Conservation (phyloP, 2,888 invertebrate species). For the Chamaedrilus cognettii region DNA sequence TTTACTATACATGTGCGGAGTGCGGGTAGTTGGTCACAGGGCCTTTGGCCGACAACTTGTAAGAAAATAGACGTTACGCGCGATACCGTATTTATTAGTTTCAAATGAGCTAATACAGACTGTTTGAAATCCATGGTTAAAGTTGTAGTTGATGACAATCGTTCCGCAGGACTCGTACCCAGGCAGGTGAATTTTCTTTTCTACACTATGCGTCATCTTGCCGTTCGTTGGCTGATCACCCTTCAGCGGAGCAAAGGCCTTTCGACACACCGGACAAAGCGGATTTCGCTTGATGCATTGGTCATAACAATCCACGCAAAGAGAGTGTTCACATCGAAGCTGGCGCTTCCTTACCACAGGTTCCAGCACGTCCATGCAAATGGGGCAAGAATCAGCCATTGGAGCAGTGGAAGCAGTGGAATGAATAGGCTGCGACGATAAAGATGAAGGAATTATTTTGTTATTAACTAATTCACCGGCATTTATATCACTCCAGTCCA, state of each 20-base stretch:
- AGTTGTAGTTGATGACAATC: constrained; percentile 49
- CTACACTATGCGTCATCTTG: constrained; percentile 32
- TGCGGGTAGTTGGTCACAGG: too few relatives aligned
- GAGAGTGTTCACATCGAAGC: constrained; percentile 43
- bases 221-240: constrained; percentile 49
- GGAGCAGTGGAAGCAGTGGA: too few relatives aligned
- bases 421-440: too few relatives aligned
- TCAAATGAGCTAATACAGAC: too few relatives aligned
- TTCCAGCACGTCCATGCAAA: not conserved
- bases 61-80: too few relatives aligned
- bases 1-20: too few relatives aligned
- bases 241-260: constrained; percentile 42
- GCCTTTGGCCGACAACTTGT: too few relatives aligned
- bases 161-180: constrained; percentile 32
- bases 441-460: too few relatives aligned
- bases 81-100: too few relatives aligned
- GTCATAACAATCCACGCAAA: constrained; percentile 45
- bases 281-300: constrained; percentile 38
- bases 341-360: not conserved
- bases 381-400: not conserved
- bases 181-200: constrained; percentile 25
- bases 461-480: too few relatives aligned
- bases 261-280: constrained; percentile 47
- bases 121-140: constrained; percentile 43
- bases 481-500: too few relatives aligned